Evolutionary conservation across 37 sponge, comb jelly and placozoan genomes (phyloP).

Genomic region (Ianthella basta): DNA sequence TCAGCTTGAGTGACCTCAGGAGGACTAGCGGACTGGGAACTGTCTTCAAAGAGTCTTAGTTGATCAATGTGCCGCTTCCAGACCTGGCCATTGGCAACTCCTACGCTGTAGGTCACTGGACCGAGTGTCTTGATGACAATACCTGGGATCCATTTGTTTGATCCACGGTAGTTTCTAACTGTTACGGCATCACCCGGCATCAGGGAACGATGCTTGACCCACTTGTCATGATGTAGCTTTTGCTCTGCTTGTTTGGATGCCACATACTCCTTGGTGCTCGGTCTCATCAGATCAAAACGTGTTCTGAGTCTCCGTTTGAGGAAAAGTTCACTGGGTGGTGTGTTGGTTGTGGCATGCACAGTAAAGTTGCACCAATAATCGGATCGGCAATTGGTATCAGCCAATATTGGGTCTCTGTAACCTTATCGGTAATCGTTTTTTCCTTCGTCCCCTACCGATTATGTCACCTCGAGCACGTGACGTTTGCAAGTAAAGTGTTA

Average conservation of each 20-base stretch:
- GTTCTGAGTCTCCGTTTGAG: not conserved
- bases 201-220: not conserved
- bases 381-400: no score
- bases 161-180: not conserved
- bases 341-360: not conserved
- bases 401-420: no score
- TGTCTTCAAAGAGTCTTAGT: not conserved
- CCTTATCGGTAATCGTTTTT: no score
- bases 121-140: not conserved
- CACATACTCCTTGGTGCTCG: conserved; percentile 12
- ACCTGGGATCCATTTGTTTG: conserved; percentile 14
- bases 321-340: not conserved
- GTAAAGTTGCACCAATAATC: no score
- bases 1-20: not conserved
- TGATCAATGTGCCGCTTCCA: conserved; percentile 1
- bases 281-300: conserved; percentile 16
- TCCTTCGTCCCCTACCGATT: no score
- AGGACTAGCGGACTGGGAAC: not conserved
- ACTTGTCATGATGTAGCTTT: conserved; percentile 3
- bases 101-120: conserved; percentile 8
- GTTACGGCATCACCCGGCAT: not conserved
- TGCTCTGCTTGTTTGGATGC: conserved; percentile 26
- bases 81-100: not conserved
- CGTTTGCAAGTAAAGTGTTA: no score
- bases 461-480: no score